Evolutionary conservation across 2,888 invertebrate species (phyloP), one percentile per base, ranked within the genome.

Genomic region (Schrankia costaestrigalis): DNA sequence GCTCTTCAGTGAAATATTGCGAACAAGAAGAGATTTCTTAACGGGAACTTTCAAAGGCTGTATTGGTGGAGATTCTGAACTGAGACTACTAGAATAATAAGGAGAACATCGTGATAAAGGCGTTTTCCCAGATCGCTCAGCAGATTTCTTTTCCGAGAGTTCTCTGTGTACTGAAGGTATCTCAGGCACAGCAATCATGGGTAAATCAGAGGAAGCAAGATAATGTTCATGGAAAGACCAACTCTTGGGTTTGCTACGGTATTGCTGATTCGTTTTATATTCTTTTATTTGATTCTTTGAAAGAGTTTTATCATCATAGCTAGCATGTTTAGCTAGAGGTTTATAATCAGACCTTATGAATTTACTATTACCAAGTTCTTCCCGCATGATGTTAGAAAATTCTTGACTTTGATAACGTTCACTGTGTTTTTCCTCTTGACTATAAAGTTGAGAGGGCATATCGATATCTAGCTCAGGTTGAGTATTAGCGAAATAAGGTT

Each of bases 1-100:
- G 71, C 92, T 93, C 63, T 92, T 92, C 17, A 92, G 75, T 8
- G 91, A 90, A 56, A 90, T 89, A 46, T 91, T 88, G 48, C 89
- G 84, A 41, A 90, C 89, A 2, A 91, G 76, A 15, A 92, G 61
- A 0, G 92, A 90, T 31, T 90, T 90, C 71, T 92, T 93, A 10
- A 90, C 90, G 0, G 91, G 90, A 3, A 91, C 90, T 57, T 92
- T 91, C 27, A 90, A 87, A 17, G 92, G 89, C 37, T 90, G 90
- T 68, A 92, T 90, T 1, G 93, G 93, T 1, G 93, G 93, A 13
- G 93, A 93, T 56, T 93, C 93, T 0, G 93, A 93, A 64, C 93
- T 93, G 22, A 93, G 77, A 58, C 93, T 93, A 60, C 93, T 93
- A 14, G 93, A 93, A 70, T 93, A 93, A 65, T 93, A 93, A 0